Percentiles rank a stretch among this genome's conserved stretches.
Conservation (phyloP, 92 coral and sea anemone genomes). For the Hydrozoanthus gracilis region DNA sequence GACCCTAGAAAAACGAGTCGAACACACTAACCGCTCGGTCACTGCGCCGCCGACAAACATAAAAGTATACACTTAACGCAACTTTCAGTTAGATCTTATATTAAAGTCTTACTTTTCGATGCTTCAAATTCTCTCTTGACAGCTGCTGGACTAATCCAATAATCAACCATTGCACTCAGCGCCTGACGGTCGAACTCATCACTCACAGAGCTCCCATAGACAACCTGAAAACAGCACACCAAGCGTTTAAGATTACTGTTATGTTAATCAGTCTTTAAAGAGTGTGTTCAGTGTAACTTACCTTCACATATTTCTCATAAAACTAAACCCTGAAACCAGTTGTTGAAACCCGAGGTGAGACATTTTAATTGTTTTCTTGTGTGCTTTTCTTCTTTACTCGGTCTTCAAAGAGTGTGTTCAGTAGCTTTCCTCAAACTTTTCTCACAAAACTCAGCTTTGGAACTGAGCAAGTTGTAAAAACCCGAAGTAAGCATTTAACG, state of each 20-base stretch:
- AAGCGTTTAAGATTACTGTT: not conserved
- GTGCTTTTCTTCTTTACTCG: no score
- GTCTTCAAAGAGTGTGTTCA: not conserved
- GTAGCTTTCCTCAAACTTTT: not conserved
- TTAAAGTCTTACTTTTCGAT: conserved; percentile 72
- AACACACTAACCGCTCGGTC: no score
- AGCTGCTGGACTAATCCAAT: conserved; percentile 99
- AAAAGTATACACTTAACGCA: not conserved
- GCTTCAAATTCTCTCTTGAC: conserved; percentile 99
- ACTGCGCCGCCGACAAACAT: no score
- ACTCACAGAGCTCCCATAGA: conserved; percentile 87
- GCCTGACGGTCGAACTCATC: conserved; percentile 99
- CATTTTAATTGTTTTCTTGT: no score
- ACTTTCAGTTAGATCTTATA: not conserved
- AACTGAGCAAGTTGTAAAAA: no score
- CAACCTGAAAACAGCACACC: conserved; percentile 63
- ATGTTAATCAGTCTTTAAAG: no score
- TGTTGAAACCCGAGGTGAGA: no score
- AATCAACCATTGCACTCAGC: conserved; percentile 92
- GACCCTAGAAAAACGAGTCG: no score
- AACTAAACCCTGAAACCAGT: no score
- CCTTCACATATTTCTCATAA: not conserved
- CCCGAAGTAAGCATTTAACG: no score
- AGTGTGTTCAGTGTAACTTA: not conserved
- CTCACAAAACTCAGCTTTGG: no score